Percentiles rank a stretch among this genome's conserved stretches.
Conservation (phyloP, 2,888 invertebrate genomes). For the Glaucopsyche alexis region DNA sequence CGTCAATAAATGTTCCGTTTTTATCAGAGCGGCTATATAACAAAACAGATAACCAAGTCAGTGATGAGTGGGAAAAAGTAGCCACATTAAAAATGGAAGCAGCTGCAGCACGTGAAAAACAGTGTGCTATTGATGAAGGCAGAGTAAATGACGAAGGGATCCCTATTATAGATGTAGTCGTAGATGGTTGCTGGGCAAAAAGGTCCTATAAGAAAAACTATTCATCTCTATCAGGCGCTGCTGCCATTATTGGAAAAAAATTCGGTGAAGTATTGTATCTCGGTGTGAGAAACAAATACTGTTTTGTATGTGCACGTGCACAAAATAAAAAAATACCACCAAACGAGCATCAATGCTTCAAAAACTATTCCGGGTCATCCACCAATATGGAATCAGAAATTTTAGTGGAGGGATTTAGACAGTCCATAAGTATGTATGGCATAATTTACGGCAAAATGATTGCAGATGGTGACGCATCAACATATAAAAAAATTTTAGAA, state of each 20-base stretch:
- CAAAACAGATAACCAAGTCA: no score
- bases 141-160: not conserved
- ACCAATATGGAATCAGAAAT: constrained; percentile 8
- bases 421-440: not conserved
- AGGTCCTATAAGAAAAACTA: no score
- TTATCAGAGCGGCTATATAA: no score
- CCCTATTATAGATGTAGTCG: not conserved
- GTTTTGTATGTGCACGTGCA: not conserved
- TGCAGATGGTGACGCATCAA: constrained; percentile 6
- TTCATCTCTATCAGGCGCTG: not conserved
- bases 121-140: not conserved
- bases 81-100: not conserved
- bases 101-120: not conserved
- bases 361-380: constrained; percentile 5
- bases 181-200: not conserved
- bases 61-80: not conserved
- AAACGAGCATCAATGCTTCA: constrained; percentile 7
- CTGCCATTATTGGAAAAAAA: constrained; percentile 13
- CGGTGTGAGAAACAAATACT: constrained; percentile 7
- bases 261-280: not conserved
- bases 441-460: constrained; percentile 11
- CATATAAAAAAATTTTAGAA: constrained; percentile 13
- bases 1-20: no score
- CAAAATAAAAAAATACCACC: not conserved
- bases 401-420: constrained; percentile 11